phyloP scores from a whole-genome alignment of 2,888 invertebrate genomes.

The Gari tellinella region DNA sequence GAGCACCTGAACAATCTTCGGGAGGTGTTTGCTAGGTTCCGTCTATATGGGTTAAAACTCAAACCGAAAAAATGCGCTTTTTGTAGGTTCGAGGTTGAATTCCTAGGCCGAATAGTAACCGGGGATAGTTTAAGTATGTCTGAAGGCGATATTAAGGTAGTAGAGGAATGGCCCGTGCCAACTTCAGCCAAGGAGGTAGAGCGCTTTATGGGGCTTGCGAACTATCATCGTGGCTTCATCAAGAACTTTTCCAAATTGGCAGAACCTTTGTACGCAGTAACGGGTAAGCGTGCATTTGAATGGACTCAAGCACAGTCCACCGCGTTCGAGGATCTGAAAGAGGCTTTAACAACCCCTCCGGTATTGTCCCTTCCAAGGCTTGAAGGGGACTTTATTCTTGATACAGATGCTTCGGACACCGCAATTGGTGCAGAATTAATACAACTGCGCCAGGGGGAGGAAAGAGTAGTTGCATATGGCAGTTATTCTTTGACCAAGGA shows the following conservation, averaged over 20 bases:
- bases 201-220: constrained; percentile 51
- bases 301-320: constrained; percentile 21
- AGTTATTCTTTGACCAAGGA: constrained; percentile 25
- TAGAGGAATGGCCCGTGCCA: constrained; percentile 33
- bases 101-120: constrained; percentile 37
- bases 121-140: constrained; percentile 17
- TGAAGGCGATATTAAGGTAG: constrained; percentile 8
- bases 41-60: constrained; percentile 33
- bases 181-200: constrained; percentile 32
- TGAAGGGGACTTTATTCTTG: constrained; percentile 36
- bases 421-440: constrained; percentile 47
- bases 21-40: constrained; percentile 35
- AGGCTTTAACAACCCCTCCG: constrained; percentile 20
- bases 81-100: constrained; percentile 38
- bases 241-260: constrained; percentile 24
- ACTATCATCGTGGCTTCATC: constrained; percentile 50
- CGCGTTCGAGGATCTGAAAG: constrained; percentile 34
- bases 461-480: constrained; percentile 40
- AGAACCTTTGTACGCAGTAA: constrained; percentile 25
- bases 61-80: constrained; percentile 55
- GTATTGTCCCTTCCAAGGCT: constrained; percentile 26
- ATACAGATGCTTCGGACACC: constrained; percentile 42
- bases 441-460: constrained; percentile 36
- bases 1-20: constrained; percentile 26
- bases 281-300: constrained; percentile 23